These are phyloP conservation scores for Schizopygopsis malacanthus DNA, from an alignment of 2,797 vertebrate genomes.

Conservation along the genomic window DNA sequence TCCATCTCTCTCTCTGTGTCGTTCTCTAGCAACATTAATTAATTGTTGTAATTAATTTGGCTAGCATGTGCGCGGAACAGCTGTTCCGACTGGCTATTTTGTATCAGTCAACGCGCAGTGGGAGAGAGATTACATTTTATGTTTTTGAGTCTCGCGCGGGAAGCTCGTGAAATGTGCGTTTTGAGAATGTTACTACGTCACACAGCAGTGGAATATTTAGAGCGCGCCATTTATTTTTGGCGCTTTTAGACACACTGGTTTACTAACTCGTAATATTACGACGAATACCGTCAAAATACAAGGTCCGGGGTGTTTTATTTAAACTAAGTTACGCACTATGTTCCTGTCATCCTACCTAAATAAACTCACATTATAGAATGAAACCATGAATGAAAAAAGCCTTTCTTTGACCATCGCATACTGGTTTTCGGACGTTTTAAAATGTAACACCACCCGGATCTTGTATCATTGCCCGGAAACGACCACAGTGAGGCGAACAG, in stretches of 20 bases:
- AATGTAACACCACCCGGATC: slow-evolving; percentile 77
- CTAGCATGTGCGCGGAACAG: slow-evolving; percentile 33
- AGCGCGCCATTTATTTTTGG: background rate
- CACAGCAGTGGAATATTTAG: background rate
- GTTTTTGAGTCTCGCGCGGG: slow-evolving; percentile 22
- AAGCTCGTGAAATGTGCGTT: background rate
- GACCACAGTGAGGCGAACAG: slow-evolving; percentile 76
- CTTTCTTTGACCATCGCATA: background rate
- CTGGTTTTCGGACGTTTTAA: slow-evolving; percentile 46
- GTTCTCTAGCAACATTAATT: slow-evolving; percentile 1
- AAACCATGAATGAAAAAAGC: background rate
- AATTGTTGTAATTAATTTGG: slow-evolving; percentile 26
- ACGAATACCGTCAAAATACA: background rate
- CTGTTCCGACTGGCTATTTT: slow-evolving; percentile 11
- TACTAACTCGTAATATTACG: background rate
- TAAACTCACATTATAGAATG: background rate
- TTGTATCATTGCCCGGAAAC: slow-evolving; percentile 79
- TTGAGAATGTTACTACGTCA: slow-evolving; percentile 29
- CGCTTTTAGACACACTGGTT: background rate
- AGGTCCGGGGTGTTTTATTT: background rate
- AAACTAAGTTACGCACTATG: background rate
- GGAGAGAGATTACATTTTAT: background rate
- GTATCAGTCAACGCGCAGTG: background rate
- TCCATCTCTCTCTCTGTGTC: background rate
- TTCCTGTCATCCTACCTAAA: too few species aligned